Evolutionary conservation across 2,113 vertebrate species (phyloP).

Genomic region (Aphyosemion australe): DNA sequence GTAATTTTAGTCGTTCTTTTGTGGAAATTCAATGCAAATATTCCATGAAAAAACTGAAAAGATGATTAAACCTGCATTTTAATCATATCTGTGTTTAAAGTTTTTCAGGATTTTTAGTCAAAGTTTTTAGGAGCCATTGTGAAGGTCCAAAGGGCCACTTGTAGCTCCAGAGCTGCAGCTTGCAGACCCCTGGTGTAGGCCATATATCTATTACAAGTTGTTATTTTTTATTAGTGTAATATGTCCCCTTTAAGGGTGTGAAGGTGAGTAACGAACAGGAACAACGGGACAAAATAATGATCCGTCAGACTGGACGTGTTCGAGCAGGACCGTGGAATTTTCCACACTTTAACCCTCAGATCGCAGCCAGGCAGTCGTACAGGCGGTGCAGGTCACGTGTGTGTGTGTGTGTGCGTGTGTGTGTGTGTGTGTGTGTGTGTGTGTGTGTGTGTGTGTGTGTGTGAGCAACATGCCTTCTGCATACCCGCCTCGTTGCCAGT

Average conservation of each 20-base stretch:
- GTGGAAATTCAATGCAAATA: too few relatives aligned
- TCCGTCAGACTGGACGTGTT: conserved; percentile 1
- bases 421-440: neutral
- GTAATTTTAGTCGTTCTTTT: too few relatives aligned
- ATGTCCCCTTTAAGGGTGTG: neutral
- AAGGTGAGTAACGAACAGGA: neutral
- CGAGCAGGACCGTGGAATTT: conserved; percentile 20
- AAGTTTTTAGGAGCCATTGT: too few relatives aligned
- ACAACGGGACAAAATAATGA: neutral
- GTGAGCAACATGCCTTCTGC: conserved; percentile 12
- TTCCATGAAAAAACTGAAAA: too few relatives aligned
- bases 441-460: conserved; percentile 4
- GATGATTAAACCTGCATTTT: too few relatives aligned
- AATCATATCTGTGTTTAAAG: too few relatives aligned
- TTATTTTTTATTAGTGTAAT: too few relatives aligned
- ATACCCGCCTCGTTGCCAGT: conserved; percentile 48
- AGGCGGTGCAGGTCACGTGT: neutral
- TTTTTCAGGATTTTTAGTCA: too few relatives aligned
- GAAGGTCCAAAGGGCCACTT: too few relatives aligned
- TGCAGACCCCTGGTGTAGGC: too few relatives aligned
- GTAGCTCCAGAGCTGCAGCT: too few relatives aligned
- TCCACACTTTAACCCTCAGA: conserved; percentile 1
- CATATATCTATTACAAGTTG: too few relatives aligned
- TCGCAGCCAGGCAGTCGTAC: neutral
- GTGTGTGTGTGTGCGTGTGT: conserved; percentile 6